These are phyloP conservation scores for Garra rufa DNA, from an alignment of 2,113 vertebrate species.

Conservation along the genomic window DNA sequence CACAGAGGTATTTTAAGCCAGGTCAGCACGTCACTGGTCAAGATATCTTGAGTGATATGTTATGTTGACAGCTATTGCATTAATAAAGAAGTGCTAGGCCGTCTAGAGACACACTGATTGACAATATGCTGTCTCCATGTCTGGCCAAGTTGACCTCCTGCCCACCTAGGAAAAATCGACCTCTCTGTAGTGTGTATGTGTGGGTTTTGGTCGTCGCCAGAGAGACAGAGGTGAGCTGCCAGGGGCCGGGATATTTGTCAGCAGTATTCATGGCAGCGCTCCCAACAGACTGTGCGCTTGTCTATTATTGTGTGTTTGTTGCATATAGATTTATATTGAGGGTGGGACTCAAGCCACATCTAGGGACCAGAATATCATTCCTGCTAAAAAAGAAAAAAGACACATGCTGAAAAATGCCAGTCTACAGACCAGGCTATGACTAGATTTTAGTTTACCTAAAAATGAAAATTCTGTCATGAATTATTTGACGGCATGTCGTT, in stretches of 20 bases:
- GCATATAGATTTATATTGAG: not conserved
- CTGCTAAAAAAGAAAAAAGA: not conserved
- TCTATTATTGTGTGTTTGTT: not conserved
- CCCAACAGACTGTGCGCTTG: not conserved
- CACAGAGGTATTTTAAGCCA: not conserved
- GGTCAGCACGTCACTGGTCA: conserved; percentile 3
- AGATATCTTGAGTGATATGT: conserved; percentile 8
- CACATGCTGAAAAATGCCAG: not conserved
- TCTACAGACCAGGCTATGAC: too few relatives aligned
- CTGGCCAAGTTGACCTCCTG: conserved; percentile 17
- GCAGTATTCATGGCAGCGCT: conserved; percentile 24
- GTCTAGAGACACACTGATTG: conserved; percentile 13
- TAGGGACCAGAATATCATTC: not conserved
- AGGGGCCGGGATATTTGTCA: conserved; percentile 39
- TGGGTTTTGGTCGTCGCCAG: conserved; percentile 19
- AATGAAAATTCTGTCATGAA: too few relatives aligned
- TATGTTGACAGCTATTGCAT: conserved; percentile 33
- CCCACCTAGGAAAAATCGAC: conserved; percentile 14
- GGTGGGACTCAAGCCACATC: not conserved
- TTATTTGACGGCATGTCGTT: too few relatives aligned
- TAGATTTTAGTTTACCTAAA: too few relatives aligned
- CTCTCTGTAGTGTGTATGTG: conserved; percentile 8
- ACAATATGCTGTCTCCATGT: conserved; percentile 6
- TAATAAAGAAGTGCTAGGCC: conserved; percentile 11
- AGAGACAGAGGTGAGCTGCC: conserved; percentile 27